Evolutionary conservation across 2,113 vertebrate genomes (phyloP).

Genomic region (Oreocharis arfaki): DNA sequence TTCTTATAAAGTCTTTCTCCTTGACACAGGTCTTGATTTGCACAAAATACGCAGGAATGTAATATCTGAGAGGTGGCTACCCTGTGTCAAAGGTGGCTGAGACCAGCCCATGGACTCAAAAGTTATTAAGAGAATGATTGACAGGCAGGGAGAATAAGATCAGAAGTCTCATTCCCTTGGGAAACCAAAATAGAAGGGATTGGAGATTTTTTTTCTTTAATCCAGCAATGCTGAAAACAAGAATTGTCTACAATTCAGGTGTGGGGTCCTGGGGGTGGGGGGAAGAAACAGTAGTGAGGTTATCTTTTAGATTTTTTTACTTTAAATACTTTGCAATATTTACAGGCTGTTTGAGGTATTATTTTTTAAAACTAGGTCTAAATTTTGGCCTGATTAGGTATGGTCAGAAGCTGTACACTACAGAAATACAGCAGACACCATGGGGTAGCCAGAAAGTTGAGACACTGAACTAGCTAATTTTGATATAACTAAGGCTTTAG

Average conservation of each 20-base stretch:
- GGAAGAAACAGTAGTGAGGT: neutral
- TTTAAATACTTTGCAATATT: neutral
- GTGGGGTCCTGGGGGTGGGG: too few species aligned
- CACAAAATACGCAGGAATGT: neutral
- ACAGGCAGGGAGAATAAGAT: neutral
- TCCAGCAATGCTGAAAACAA: neutral
- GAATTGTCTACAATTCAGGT: neutral
- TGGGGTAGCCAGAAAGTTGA: neutral
- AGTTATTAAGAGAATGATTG: conserved; percentile 19
- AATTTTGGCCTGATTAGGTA: neutral
- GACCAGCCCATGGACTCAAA: neutral
- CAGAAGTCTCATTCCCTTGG: neutral
- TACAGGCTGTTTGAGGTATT: too few species aligned
- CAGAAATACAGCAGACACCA: neutral
- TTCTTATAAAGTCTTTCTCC: neutral
- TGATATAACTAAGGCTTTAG: neutral
- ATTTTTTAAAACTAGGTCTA: neutral
- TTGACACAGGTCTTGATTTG: neutral
- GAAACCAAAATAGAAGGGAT: neutral
- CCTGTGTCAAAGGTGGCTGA: conserved; percentile 17
- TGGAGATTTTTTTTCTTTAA: neutral
- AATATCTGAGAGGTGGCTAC: neutral
- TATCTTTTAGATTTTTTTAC: neutral
- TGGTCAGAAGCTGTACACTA: neutral
- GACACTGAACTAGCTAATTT: neutral